These are phyloP conservation scores for Verasper variegatus DNA, from an alignment of 2,113 vertebrate genomes.

Conservation along the genomic window DNA sequence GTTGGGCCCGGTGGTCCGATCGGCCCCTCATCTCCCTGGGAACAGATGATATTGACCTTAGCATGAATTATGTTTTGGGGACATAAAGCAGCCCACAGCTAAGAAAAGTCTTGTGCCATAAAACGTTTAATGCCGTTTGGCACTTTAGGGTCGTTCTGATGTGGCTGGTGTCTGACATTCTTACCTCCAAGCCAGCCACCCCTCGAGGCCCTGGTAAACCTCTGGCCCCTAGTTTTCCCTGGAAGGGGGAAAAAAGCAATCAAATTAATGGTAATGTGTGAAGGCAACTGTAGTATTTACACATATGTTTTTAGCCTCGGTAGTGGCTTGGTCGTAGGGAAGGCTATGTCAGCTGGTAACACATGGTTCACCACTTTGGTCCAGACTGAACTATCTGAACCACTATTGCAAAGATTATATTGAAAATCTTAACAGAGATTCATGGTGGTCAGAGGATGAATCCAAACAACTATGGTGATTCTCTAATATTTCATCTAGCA, in stretches of 20 bases:
- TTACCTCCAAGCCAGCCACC: constrained; percentile 90
- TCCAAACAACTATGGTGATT: not conserved
- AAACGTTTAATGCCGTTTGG: constrained; percentile 38
- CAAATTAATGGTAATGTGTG: constrained; percentile 1
- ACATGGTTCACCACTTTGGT: not conserved
- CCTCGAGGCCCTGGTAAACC: constrained; percentile 95
- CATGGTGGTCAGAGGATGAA: not conserved
- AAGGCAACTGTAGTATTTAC: constrained; percentile 18
- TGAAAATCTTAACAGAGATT: not conserved
- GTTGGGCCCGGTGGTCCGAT: constrained; percentile 89
- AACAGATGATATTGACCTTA: constrained; percentile 59
- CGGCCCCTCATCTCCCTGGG: constrained; percentile 94
- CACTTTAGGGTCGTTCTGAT: constrained; percentile 22
- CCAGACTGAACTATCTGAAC: constrained; percentile 8
- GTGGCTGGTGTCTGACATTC: constrained; percentile 29
- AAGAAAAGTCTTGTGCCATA: constrained; percentile 19
- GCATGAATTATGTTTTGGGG: constrained; percentile 26
- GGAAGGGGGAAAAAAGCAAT: constrained; percentile 37
- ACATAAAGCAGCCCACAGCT: constrained; percentile 21
- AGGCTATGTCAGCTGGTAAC: not conserved
- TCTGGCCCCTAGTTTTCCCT: constrained; percentile 93
- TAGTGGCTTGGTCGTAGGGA: not conserved
- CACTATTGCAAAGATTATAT: not conserved
- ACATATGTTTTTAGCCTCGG: constrained; percentile 6
- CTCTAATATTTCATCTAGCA: not conserved